Evolutionary conservation across 2,797 vertebrate species (phyloP), one percentile per base, ranked within the genome.

Genomic region (Gadopsis marmoratus): DNA sequence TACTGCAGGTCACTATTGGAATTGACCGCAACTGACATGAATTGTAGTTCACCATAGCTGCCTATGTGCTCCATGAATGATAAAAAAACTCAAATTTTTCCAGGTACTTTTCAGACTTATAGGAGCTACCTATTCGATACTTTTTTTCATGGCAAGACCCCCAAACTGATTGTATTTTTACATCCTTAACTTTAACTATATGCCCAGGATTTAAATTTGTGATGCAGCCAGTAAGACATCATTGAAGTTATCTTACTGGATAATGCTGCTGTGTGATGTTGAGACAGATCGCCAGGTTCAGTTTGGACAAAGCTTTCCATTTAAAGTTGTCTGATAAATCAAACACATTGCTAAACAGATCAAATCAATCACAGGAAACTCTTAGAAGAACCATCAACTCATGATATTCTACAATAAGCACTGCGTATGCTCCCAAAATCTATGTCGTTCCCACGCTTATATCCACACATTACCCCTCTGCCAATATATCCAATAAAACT

Each of bases 371-470:
- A 59, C 17, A 45, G 50, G 35, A 59, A 48, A 54, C 45, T 10
- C 13, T 33, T 33, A 45, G 26, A n/a, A 74, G 62, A 69, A 14
- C 16, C 50, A 60, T 17, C 37, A n/a, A 53, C 10, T 7, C 10
- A 31, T 4, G 13, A 55, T 33, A 43, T 47, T 63, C 11, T 65
- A 26, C 50, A 53, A 21, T 62, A 16, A 60, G 8, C 37, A 65
- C 5, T 35, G n/a, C 50, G 53, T 75, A 23, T 50, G 51, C 71
- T 61, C 56, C 54, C 43, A 74, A 58, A 70, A 55, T 60, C 60
- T 13, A 19, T 54, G 45, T 76, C 73, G 70, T n/a, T 74, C 65
- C 48, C 33, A 21, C 19, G 41, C 23, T 45, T 21, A 66, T 35
- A 70, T 51, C 29, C 53, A 74, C 29, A 63, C 43, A 35, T 9